Conservation (phyloP, 2,888 invertebrate species). For the Gymnocheta viridis region DNA sequence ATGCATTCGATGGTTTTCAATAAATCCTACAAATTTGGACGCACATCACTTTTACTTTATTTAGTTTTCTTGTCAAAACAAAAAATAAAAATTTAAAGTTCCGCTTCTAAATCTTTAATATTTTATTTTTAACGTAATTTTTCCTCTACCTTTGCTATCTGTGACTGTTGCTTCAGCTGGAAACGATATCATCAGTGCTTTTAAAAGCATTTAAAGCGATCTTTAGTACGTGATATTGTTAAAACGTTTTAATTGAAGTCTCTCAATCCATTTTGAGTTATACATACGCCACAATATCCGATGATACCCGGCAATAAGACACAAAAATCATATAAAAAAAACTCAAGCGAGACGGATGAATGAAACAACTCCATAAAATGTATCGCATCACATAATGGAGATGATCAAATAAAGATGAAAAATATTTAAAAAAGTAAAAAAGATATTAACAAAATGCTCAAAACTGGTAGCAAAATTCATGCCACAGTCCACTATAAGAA, state of each 20-base stretch:
- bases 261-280: conserved; percentile 65
- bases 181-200: conserved; percentile 60
- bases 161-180: not conserved
- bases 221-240: conserved; percentile 80
- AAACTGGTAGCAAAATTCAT: conserved; percentile 65
- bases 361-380: conserved; percentile 39
- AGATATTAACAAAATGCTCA: conserved; percentile 57
- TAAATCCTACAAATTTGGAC: not conserved
- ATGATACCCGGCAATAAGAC: not conserved
- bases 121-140: not conserved
- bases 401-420: conserved; percentile 51
- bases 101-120: not conserved
- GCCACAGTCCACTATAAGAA: not conserved
- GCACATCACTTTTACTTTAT: conserved; percentile 6
- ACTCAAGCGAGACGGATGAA: conserved; percentile 25
- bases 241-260: conserved; percentile 81
- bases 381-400: conserved; percentile 48
- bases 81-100: conserved; percentile 18
- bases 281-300: not conserved
- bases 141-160: not conserved
- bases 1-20: no score
- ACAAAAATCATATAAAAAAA: not conserved
- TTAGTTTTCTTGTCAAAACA: not conserved
- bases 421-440: conserved; percentile 5
- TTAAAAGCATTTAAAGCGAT: conserved; percentile 73